A percentile compares a stretch with the other conserved stretches of the same genome.
Conservation (phyloP, 2,797 vertebrate genomes). For the Lepidocolaptes lacrymiger region DNA sequence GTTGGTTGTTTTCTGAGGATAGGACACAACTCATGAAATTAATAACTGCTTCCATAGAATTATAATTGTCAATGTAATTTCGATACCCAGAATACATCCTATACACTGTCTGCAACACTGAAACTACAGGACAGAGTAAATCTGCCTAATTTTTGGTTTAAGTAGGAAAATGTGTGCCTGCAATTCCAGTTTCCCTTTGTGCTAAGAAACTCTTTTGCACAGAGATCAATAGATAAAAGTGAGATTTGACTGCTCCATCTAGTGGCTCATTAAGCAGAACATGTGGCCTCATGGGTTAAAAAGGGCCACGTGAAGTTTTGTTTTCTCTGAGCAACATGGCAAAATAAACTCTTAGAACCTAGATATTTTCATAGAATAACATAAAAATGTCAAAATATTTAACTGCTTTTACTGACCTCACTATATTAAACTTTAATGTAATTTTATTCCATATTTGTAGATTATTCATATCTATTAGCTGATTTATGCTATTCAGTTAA, state of each 20-base stretch:
- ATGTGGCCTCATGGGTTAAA: background rate
- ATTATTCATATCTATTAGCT: background rate
- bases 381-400: background rate
- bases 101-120: fast-evolving
- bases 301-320: background rate
- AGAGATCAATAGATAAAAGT: background rate
- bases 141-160: background rate
- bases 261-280: background rate
- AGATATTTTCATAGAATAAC: background rate
- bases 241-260: conserved; percentile 43
- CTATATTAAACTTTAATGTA: background rate
- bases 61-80: background rate
- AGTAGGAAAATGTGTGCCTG: background rate
- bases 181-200: background rate
- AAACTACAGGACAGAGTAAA: background rate
- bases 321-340: background rate
- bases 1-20: background rate
- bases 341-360: background rate
- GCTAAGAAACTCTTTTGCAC: background rate
- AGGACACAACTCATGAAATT: background rate
- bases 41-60: background rate
- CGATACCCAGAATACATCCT: background rate
- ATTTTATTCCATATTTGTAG: background rate
- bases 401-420: background rate
- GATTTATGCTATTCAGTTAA: background rate